Percentiles rank a stretch among this genome's conserved stretches.
Conservation (phyloP, 2,113 vertebrate species). For the Hydropotes inermis region DNA sequence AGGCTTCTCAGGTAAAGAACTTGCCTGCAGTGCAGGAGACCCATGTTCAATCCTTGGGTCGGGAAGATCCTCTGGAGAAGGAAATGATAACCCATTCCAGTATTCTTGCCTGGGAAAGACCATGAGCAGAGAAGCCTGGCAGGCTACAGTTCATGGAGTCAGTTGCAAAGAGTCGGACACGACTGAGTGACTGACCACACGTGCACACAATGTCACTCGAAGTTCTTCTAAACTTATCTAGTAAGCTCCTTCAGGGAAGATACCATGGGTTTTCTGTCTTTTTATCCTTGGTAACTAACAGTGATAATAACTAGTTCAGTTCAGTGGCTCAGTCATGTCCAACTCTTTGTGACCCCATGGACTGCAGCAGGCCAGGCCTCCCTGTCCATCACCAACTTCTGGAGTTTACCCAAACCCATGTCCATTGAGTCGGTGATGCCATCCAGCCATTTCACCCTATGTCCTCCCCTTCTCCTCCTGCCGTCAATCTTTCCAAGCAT, state of each 20-base stretch:
- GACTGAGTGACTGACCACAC: rapidly evolving
- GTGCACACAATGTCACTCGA: background rate
- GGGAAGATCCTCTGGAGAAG: background rate
- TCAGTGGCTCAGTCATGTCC: rapidly evolving
- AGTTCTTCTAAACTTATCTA: background rate
- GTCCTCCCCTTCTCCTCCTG: background rate
- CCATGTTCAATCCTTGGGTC: background rate
- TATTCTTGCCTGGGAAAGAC: background rate
- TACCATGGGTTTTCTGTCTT: background rate
- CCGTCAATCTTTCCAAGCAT: background rate
- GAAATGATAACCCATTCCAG: background rate
- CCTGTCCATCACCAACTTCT: background rate
- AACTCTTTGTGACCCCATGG: background rate
- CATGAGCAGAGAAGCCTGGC: background rate
- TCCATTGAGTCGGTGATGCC: background rate
- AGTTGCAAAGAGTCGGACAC: rapidly evolving
- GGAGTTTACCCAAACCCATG: background rate
- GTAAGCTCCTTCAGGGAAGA: background rate
- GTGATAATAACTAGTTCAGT: background rate
- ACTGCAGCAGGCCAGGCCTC: background rate
- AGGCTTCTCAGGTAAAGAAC: background rate
- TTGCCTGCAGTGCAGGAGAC: background rate
- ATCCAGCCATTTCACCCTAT: background rate
- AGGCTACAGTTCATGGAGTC: background rate
- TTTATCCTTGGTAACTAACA: background rate